Base-by-base conservation (phyloP, 1,140 invertebrate genomes). In the Drosophila ambigua region DNA sequence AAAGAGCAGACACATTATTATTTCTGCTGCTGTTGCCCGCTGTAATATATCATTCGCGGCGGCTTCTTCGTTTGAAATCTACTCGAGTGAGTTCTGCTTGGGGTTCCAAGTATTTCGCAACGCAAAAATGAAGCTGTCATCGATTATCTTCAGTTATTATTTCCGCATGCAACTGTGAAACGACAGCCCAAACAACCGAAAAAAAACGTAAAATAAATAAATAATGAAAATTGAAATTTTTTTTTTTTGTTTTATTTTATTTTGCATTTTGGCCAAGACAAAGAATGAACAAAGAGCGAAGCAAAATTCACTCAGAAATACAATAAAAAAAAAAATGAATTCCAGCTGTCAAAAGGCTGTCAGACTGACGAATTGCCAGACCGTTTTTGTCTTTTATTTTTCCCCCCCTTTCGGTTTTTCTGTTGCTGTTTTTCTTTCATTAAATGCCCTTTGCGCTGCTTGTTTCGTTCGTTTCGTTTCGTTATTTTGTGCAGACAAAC, bases 321-420 rank as follows among this genome's bases (percentile, higher is more conserved):
- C 20, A 20, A 20, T 0, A 20, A 20, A 64, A 50, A 77, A 64
- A 58, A 77, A 50, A 52, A 11, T 39, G 35, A 65, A 58, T 77
- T 77, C 60, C 65, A 64, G 72, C 74, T 77, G 74, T 77, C 74
- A 77, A 77, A 77, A 77, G 55, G 61, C 72, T 75, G 72, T 75
- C 72, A 75, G 72, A 58, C 72, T 76, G 73, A 76, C 73, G 72
- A 75, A 76, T 76, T 76, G 63, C 72, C 43, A 28, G 53, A 74
- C 71, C 71, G 71, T 64, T 73, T 39, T 73, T 72, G 58, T 73
- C 67, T 73, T 73, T 69, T 69, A 58, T 69, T 69, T 39, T 23
- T 28, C 35, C 62, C 9, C 9, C 9, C 26, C 41, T 61, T 61
- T 59, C 28, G 62, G 35, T 24, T 13, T 67, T 64, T 44, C 45